Percentiles rank a stretch among this genome's conserved stretches.
Evolutionary conservation across 2,113 vertebrate genomes (phyloP).

Genomic region (Ochotona princeps): DNA sequence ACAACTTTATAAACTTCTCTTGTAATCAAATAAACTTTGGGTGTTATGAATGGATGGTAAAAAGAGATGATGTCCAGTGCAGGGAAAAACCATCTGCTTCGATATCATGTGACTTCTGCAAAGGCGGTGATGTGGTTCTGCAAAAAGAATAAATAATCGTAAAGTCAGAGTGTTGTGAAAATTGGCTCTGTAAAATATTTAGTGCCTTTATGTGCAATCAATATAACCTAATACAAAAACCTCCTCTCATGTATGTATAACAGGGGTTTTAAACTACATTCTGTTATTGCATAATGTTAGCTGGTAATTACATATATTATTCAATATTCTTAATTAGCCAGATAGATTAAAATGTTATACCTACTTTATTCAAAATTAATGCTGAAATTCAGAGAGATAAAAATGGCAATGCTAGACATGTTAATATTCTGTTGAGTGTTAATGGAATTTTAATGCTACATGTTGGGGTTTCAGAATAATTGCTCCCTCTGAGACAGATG

Average conservation of each 20-base stretch:
- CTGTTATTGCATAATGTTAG: not conserved
- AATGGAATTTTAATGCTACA: slow-evolving; percentile 72
- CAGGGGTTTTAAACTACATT: not conserved
- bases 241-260: not conserved
- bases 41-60: slow-evolving; percentile 91
- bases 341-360: slow-evolving; percentile 47
- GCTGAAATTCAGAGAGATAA: slow-evolving; percentile 59
- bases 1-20: slow-evolving; percentile 80
- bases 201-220: not conserved
- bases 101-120: slow-evolving; percentile 99
- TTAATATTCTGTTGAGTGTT: slow-evolving; percentile 52
- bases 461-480: slow-evolving; percentile 60
- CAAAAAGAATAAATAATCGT: slow-evolving; percentile 69
- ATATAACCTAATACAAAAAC: not conserved
- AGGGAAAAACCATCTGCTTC: slow-evolving; percentile 92
- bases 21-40: slow-evolving; percentile 84
- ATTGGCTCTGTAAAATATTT: not conserved
- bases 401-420: slow-evolving; percentile 22
- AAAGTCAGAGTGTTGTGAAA: slow-evolving; percentile 47
- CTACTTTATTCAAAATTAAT: slow-evolving; percentile 60
- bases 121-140: slow-evolving; percentile 99
- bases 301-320: slow-evolving; percentile 54
- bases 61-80: slow-evolving; percentile 96
- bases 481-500: slow-evolving; percentile 62
- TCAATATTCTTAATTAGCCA: slow-evolving; percentile 55